Base-by-base conservation (phyloP, 1,140 invertebrate species). In the Drosophila triauraria region DNA sequence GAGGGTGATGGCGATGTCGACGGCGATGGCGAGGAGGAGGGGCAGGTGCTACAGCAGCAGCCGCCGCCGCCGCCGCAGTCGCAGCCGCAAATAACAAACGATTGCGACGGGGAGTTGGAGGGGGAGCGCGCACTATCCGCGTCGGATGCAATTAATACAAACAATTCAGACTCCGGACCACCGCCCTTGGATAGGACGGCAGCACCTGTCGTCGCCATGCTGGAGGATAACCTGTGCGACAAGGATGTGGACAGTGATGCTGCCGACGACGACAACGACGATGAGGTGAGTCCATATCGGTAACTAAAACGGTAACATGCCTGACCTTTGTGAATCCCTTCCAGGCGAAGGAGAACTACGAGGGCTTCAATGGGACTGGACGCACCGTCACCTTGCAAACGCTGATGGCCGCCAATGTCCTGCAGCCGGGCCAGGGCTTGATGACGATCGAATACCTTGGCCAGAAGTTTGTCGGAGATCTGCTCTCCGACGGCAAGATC, bases 381-480 rank as follows among this genome's bases (percentile, higher is more conserved):
- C 94, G 96, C 76, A 96, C 95, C 62, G 95, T 98, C 12, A 98
- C 97, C n/a, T 92, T 98, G 47, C 96, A 97, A 93, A 98, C 97
- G 94, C 44, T 94, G 96, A 56, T 98, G 83, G 94, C 95, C 67
- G 97, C 97, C 72, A 96, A 96, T 88, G 96, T 98, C 81, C 94
- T 98, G 59, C 94, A 97, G 84, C 95, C 97, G 40, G 97, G 97
- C 10, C 95, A 95, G 90, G 96, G 96, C 46, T 94, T 95, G 50
- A 96, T 98, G 95, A 96, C 97, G 27, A 96, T 98, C 77, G 97
- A 98, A 93, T 98, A 98, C 94, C 94, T 98, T 96, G 97, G 97
- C 20, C 96, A 97, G 93, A 97, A 96, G 88, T 98, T 98, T 94
- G 95, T 96, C 68, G 97, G 97, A 32, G 97, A 98, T 93, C 93